These are phyloP conservation scores for Sycophila sp. DNA, from an alignment of 1,140 invertebrate genomes.

Conservation along the genomic window DNA sequence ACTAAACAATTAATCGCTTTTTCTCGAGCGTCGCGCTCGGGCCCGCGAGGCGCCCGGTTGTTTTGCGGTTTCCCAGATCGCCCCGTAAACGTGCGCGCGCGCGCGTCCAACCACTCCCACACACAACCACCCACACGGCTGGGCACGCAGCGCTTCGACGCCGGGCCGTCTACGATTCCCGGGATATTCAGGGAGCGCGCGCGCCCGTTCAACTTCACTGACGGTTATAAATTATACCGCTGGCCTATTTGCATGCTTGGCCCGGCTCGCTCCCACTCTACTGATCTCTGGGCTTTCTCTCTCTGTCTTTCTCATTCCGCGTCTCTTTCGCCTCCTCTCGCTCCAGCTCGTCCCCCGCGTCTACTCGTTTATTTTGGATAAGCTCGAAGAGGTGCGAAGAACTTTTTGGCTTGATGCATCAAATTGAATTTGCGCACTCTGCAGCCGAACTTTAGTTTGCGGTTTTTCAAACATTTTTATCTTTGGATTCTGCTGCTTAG, in stretches of 20 bases:
- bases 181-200: slow-evolving; percentile 41
- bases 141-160: slow-evolving; percentile 2
- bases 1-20: slow-evolving; percentile 25
- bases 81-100: not conserved
- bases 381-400: not conserved
- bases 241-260: slow-evolving; percentile 60
- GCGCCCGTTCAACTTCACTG: slow-evolving; percentile 45
- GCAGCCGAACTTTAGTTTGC: too few relatives aligned
- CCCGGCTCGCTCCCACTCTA: slow-evolving; percentile 7
- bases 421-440: not conserved
- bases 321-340: not conserved
- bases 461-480: too few relatives aligned
- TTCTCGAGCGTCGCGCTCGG: not conserved
- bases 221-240: slow-evolving; percentile 59
- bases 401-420: too few relatives aligned
- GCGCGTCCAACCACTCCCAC: not conserved
- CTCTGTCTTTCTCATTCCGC: not conserved
- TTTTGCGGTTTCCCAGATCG: slow-evolving; percentile 7
- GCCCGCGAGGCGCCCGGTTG: not conserved
- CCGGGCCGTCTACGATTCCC: slow-evolving; percentile 39
- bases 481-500: not conserved
- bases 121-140: not conserved
- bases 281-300: not conserved
- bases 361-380: too few relatives aligned
- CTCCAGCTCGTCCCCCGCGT: not conserved